These are phyloP conservation scores for Chionomys nivalis DNA, from an alignment of 2,113 vertebrate species.

Conservation along the genomic window DNA sequence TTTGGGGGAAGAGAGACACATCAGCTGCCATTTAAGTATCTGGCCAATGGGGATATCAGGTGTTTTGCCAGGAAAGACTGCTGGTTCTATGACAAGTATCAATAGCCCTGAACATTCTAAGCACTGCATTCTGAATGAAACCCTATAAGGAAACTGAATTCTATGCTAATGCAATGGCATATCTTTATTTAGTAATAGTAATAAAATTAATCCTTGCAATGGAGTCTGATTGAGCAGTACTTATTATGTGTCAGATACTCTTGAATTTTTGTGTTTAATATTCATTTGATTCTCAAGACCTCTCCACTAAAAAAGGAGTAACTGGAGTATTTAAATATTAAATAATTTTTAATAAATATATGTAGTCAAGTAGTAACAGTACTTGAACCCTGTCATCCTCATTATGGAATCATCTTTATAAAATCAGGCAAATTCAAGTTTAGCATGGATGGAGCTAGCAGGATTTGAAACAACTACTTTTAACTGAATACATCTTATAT, in stretches of 20 bases:
- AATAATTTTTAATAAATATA: background rate
- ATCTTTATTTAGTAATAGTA: background rate
- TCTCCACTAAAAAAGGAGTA: background rate
- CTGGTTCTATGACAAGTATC: background rate
- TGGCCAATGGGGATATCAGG: background rate
- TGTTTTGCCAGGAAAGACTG: background rate
- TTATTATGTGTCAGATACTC: background rate
- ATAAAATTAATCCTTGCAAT: background rate
- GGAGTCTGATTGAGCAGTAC: background rate
- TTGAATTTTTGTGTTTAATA: background rate
- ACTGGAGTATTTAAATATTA: background rate
- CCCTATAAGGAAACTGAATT: background rate
- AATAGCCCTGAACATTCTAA: background rate
- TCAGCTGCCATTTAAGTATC: background rate
- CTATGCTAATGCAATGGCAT: background rate
- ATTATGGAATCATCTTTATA: background rate
- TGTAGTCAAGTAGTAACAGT: background rate
- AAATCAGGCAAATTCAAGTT: slow-evolving; percentile 18
- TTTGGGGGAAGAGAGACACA: background rate
- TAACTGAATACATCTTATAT: background rate
- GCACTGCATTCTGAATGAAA: background rate
- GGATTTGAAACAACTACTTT: slow-evolving; percentile 34
- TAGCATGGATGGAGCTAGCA: background rate
- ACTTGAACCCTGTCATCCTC: background rate
- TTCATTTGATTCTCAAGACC: background rate